Evolutionary conservation across 2,113 vertebrate genomes (phyloP).

Genomic region (Polypterus bichir): DNA sequence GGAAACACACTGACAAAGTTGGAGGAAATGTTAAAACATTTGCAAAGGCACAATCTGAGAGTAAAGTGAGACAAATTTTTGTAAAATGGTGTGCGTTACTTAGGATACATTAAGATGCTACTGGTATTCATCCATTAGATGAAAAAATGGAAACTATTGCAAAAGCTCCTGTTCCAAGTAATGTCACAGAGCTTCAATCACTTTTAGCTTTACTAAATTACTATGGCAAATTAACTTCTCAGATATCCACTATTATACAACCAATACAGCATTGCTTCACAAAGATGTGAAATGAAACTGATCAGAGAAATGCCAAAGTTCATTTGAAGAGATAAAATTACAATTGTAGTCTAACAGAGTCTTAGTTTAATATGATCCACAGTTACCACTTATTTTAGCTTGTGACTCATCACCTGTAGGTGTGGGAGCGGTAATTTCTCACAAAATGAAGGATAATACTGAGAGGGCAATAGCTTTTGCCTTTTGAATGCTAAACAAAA

Average conservation of each 20-base stretch:
- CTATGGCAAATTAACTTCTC: slow-evolving; percentile 11
- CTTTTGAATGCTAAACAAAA: no score
- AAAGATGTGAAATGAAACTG: slow-evolving; percentile 3
- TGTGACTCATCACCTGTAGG: no score
- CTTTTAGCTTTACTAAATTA: slow-evolving; percentile 1
- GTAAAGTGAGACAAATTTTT: background rate
- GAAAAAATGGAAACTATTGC: background rate
- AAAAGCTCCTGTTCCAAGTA: background rate
- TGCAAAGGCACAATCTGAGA: background rate
- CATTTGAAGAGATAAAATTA: background rate
- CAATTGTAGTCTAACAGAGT: no score
- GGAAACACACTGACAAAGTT: background rate
- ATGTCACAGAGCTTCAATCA: slow-evolving; percentile 4
- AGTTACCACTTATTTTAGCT: no score
- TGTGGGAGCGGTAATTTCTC: no score
- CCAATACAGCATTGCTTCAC: slow-evolving; percentile 6
- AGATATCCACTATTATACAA: slow-evolving; percentile 9
- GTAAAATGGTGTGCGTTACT: background rate
- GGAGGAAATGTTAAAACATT: background rate
- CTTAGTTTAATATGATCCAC: no score
- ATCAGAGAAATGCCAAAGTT: slow-evolving; percentile 3
- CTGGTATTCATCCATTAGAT: background rate
- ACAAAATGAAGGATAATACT: no score
- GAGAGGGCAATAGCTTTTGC: no score
- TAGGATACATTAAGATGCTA: background rate